Percentiles rank a stretch among this genome's conserved stretches.
These are phyloP conservation scores for Lepidocyrtoides sp. DNA, from an alignment of 2,888 invertebrate species.

Conservation along the genomic window DNA sequence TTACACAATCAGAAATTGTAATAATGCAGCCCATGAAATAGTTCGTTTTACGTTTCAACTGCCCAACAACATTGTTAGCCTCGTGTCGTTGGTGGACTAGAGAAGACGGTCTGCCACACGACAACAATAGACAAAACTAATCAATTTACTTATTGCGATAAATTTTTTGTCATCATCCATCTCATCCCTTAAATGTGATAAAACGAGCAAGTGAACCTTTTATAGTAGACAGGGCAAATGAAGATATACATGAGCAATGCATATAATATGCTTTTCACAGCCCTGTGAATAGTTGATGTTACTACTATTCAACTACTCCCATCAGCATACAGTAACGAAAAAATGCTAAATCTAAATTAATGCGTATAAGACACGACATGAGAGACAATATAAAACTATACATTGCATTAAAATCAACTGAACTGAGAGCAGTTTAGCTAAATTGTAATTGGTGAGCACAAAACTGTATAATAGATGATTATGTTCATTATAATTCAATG, in stretches of 20 bases:
- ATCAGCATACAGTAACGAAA: too few relatives aligned
- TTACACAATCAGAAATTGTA: conserved; percentile 52
- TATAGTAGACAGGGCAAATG: too few relatives aligned
- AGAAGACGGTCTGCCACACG: conserved; percentile 25
- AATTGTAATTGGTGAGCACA: conserved; percentile 44
- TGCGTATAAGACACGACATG: too few relatives aligned
- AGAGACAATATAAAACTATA: too few relatives aligned
- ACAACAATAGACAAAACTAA: conserved; percentile 50
- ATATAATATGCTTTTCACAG: too few relatives aligned
- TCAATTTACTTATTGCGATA: conserved; percentile 56
- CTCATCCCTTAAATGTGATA: too few relatives aligned
- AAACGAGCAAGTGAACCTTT: too few relatives aligned
- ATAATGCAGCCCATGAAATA: conserved; percentile 10
- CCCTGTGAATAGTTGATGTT: too few relatives aligned
- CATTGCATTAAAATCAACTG: too few relatives aligned
- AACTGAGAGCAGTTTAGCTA: neutral
- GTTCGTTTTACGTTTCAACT: neutral
- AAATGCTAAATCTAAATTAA: too few relatives aligned
- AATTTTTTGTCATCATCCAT: neutral
- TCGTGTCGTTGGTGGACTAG: neutral
- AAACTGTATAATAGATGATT: conserved; percentile 49
- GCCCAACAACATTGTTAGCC: neutral
- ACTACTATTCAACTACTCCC: too few relatives aligned
- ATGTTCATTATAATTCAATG: conserved; percentile 55
- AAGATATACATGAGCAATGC: too few relatives aligned